phyloP scores from a whole-genome alignment of 2,888 invertebrate genomes.

The Aporophyla nigra region DNA sequence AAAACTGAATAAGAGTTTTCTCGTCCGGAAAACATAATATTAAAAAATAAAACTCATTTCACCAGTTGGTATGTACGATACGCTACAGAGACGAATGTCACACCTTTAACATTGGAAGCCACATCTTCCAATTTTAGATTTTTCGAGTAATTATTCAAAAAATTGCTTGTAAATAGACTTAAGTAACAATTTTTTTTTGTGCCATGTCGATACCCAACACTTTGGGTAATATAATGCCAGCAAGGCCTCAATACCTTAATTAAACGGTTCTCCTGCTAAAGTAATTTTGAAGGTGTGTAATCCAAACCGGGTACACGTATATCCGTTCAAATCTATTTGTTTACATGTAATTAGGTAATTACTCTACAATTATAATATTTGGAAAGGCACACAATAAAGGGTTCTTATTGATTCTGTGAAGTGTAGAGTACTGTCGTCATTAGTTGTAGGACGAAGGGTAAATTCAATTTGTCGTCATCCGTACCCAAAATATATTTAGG shows the following conservation, averaged over 20 bases:
- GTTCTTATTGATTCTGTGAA: background rate
- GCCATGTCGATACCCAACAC: too few species aligned
- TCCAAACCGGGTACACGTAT: background rate
- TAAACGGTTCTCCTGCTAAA: background rate
- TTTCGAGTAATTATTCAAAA: background rate
- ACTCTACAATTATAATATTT: background rate
- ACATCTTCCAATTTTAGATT: background rate
- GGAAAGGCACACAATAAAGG: background rate
- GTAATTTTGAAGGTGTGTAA: slow-evolving; percentile 15
- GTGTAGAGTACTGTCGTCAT: background rate
- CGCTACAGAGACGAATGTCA: too few species aligned
- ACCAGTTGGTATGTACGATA: background rate
- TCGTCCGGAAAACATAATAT: too few species aligned
- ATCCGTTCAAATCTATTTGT: slow-evolving; percentile 10
- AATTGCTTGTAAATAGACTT: background rate
- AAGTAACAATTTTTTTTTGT: too few species aligned
- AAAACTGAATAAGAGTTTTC: too few species aligned
- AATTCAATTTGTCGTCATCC: background rate
- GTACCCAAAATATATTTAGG: too few species aligned
- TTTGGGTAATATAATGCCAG: background rate
- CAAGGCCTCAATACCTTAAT: slow-evolving; percentile 29
- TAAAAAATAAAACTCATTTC: background rate
- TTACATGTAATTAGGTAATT: slow-evolving; percentile 14
- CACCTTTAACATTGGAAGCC: too few species aligned
- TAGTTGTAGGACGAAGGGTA: background rate